Evolutionary conservation across 2,888 invertebrate species (phyloP), one percentile per base, ranked within the genome.

Genomic region (Pterostichus niger): DNA sequence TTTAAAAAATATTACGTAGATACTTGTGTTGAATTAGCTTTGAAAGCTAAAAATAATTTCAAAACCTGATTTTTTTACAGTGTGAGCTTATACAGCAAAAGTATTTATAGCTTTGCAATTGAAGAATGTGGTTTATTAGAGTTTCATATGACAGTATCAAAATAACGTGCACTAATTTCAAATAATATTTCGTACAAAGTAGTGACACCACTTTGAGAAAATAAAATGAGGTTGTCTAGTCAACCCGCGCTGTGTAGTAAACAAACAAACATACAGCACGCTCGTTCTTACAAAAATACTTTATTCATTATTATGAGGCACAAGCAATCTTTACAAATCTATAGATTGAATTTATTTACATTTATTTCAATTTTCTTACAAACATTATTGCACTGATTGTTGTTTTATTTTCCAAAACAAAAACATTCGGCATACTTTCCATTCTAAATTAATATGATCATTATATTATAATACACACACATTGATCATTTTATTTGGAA

Each of bases 241-340:
- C 82, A 75, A 82, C 82, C 81, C 52, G 31, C 81, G 64, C 81
- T 81, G 81, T 82, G 59, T 82, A 68, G 82, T 61, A 81, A 73
- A 81, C 40, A 81, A 6, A 78, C 17, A 81, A 73, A 81, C 40
- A 81, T 15, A 78, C 17, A 56, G 75, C 82, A 75, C 82, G 59
- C 82, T 73, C 82, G 59, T 75, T 73, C 59, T 73, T 81, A 81
- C 64, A 73, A 71, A 73, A 75, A 81, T 73, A 81, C 40, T 81
- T 81, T 81, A 81, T 73, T 81, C 49, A 77, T 56, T 56, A 44
- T 78, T 61, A 56, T 56, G 54, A 81, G 52, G 82, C 82, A 82
- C 82, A 82, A 61, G 82, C 82, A 82, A 82, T 81, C 59, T 78
- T 78, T 61, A 61, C 78, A 77, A 56, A 49, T 10, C 13, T 13